phyloP scores from a whole-genome alignment of 2,797 vertebrate species.

The Hippocampus kuda region DNA sequence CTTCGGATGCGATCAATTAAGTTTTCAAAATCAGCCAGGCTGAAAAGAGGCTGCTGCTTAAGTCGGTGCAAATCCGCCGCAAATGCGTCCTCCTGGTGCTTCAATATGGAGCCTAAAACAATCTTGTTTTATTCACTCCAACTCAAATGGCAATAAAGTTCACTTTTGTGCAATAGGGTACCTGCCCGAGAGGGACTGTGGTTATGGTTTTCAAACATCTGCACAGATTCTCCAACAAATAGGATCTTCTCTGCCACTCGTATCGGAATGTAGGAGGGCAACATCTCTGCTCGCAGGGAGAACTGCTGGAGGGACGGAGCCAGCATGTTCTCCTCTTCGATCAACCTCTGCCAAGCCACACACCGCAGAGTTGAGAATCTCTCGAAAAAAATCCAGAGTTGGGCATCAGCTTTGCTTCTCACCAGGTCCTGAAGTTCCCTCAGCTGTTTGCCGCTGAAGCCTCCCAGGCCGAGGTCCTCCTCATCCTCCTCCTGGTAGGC shows the following conservation, averaged over 20 bases:
- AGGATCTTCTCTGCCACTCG: slow-evolving; percentile 96
- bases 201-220: slow-evolving; percentile 99
- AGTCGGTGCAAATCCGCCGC: slow-evolving; percentile 87
- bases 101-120: slow-evolving; percentile 83
- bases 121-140: neutral
- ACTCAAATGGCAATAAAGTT: neutral
- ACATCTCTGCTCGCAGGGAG: slow-evolving; percentile 88
- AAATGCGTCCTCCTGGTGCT: slow-evolving; percentile 91
- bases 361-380: neutral
- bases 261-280: slow-evolving; percentile 93
- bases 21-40: slow-evolving; percentile 89
- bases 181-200: slow-evolving; percentile 86
- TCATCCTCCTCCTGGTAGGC: slow-evolving; percentile 89
- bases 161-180: slow-evolving; percentile 36
- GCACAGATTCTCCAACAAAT: slow-evolving; percentile 97
- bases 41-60: slow-evolving; percentile 90
- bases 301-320: slow-evolving; percentile 96
- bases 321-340: slow-evolving; percentile 98
- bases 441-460: slow-evolving; percentile 91
- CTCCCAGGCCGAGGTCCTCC: slow-evolving; percentile 91
- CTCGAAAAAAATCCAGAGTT: neutral
- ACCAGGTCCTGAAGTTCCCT: slow-evolving; percentile 94
- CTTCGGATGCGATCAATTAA: slow-evolving; percentile 89
- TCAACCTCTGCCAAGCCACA: slow-evolving; percentile 71
- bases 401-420: slow-evolving; percentile 32